Conservation (phyloP, 2,113 vertebrate genomes). For the Chlorocebus sabaeus region DNA sequence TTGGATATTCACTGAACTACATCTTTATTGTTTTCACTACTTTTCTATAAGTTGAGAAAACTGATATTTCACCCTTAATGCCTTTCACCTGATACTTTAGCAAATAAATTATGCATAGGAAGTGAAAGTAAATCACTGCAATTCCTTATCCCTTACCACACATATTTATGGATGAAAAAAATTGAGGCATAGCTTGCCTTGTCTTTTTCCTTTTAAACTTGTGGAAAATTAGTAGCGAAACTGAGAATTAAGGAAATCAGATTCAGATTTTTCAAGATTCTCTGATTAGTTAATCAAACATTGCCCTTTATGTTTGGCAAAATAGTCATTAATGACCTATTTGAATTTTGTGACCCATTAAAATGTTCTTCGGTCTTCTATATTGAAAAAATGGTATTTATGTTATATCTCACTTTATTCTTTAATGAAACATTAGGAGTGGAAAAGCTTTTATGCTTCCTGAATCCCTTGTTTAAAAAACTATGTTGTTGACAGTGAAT, state of each 20-base stretch:
- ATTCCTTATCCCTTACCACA: neutral
- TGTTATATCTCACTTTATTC: neutral
- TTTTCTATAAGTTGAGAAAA: conserved; percentile 45
- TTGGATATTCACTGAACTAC: conserved; percentile 23
- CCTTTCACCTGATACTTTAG: neutral
- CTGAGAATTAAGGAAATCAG: neutral
- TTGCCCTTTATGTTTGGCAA: conserved; percentile 23
- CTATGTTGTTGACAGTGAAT: neutral
- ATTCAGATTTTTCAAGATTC: conserved; percentile 4
- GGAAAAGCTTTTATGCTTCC: neutral
- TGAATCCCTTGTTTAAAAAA: neutral
- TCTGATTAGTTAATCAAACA: neutral
- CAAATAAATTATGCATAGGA: neutral
- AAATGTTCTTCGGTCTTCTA: neutral
- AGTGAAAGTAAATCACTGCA: neutral
- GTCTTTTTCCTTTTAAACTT: neutral
- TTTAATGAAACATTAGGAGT: conserved; percentile 3
- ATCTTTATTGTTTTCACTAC: conserved; percentile 35
- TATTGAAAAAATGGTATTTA: neutral
- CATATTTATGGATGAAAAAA: neutral
- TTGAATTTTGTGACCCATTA: conserved; percentile 10
- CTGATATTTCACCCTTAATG: conserved; percentile 17
- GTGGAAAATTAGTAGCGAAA: neutral
- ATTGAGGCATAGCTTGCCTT: neutral
- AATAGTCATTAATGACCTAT: neutral